Percentiles rank a stretch among this genome's conserved stretches.
Evolutionary conservation across 2,113 vertebrate genomes (phyloP).

Genomic region (Neopipo cinnamomea): DNA sequence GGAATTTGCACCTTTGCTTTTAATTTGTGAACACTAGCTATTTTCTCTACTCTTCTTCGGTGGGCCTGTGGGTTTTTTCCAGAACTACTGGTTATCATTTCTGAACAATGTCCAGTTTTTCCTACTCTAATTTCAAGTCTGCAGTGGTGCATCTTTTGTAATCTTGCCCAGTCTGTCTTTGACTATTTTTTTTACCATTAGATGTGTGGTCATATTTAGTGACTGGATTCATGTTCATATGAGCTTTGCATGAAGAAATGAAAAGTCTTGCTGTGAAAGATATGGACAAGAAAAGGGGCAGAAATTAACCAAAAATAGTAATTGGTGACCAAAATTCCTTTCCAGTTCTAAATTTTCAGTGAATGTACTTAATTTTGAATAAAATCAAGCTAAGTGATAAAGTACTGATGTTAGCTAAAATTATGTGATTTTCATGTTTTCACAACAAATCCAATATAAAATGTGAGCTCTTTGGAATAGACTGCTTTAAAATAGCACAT

Average conservation of each 20-base stretch:
- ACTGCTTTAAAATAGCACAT: neutral
- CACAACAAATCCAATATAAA: neutral
- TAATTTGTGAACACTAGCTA: neutral
- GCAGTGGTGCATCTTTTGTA: neutral
- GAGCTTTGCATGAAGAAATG: neutral
- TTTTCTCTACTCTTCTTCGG: neutral
- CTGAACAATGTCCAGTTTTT: neutral
- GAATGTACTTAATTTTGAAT: neutral
- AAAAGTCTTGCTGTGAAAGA: neutral
- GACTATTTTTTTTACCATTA: neutral
- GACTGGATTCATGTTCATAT: neutral
- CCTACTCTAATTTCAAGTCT: neutral
- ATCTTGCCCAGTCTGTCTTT: neutral
- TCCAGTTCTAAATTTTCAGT: neutral
- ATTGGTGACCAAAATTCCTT: neutral
- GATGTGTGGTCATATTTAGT: neutral
- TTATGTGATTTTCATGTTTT: neutral
- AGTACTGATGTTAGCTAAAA: neutral
- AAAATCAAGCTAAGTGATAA: neutral
- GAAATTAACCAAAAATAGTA: neutral
- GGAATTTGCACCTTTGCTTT: neutral
- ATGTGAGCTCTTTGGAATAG: neutral
- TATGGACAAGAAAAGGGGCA: neutral
- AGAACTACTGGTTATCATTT: neutral
- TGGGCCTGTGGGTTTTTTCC: neutral